phyloP scores from a whole-genome alignment of 2,113 vertebrate species.

The Rhabdomys dilectus region DNA sequence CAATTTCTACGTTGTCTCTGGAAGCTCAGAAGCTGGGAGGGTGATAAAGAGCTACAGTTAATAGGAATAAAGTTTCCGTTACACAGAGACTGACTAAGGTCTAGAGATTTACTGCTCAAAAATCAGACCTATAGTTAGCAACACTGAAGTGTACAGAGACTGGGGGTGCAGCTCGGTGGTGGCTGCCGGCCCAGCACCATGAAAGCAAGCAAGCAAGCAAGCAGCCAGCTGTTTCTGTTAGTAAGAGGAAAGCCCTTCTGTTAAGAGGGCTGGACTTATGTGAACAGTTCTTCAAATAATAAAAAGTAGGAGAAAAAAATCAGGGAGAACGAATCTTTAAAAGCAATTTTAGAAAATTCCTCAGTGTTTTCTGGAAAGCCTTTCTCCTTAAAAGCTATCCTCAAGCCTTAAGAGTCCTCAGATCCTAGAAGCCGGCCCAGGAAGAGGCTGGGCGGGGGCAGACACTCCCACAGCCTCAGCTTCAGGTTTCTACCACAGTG shows the following conservation, averaged over 20 bases:
- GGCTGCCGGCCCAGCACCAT: not conserved
- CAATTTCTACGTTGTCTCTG: not conserved
- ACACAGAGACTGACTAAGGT: not conserved
- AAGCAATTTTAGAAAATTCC: not conserved
- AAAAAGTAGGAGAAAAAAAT: not conserved
- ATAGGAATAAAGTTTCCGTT: not conserved
- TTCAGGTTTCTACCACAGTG: not conserved
- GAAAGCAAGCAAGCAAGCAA: not conserved
- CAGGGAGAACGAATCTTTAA: not conserved
- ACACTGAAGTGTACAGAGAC: not conserved
- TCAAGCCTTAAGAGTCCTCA: not conserved
- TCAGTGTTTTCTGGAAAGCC: not conserved
- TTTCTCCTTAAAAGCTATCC: not conserved
- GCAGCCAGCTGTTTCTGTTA: not conserved
- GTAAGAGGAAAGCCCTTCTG: not conserved
- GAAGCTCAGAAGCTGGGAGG: not conserved
- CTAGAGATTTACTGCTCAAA: not conserved
- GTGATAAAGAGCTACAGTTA: no score
- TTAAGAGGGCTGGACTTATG: not conserved
- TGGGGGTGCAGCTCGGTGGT: not conserved
- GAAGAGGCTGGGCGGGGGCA: not conserved
- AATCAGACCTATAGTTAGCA: not conserved
- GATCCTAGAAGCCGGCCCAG: not conserved
- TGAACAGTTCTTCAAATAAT: not conserved
- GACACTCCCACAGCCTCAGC: not conserved